These are phyloP conservation scores for Poeciliopsis paucimaculata DNA, from an alignment of 2,797 vertebrate species.

Conservation along the genomic window DNA sequence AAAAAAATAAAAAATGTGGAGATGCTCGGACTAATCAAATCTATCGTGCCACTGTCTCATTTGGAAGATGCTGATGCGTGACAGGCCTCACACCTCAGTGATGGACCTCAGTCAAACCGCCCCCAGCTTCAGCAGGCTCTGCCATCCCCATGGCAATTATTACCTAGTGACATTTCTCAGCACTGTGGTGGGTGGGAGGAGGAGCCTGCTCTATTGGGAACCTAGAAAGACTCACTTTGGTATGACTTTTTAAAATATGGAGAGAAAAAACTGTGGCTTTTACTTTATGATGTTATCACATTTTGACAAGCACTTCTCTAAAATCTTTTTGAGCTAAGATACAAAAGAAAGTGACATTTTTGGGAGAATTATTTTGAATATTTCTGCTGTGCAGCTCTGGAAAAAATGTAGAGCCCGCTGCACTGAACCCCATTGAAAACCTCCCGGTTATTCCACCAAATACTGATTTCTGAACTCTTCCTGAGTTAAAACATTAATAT, in stretches of 20 bases:
- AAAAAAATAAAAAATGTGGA: constrained; percentile 2
- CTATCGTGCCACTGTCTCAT: constrained; percentile 12
- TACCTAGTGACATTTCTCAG: constrained; percentile 80
- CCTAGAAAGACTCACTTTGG: constrained; percentile 49
- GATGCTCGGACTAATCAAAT: neutral
- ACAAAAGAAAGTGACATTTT: neutral
- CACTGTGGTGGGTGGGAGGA: constrained; percentile 64
- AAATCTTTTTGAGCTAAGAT: neutral
- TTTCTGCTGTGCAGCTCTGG: neutral
- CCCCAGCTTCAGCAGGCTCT: constrained; percentile 74
- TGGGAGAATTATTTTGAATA: neutral
- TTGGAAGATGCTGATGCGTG: constrained; percentile 21
- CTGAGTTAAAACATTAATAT: too few species aligned
- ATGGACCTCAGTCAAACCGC: constrained; percentile 78
- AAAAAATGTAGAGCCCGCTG: too few species aligned
- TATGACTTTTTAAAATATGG: constrained; percentile 59
- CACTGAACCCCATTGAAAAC: too few species aligned
- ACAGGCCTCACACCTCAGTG: constrained; percentile 69
- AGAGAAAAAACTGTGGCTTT: constrained; percentile 11
- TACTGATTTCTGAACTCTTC: too few species aligned
- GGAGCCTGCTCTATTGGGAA: constrained; percentile 52
- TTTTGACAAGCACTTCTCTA: neutral
- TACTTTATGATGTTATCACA: constrained; percentile 24
- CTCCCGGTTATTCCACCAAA: too few species aligned
- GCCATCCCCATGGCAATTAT: constrained; percentile 85